These are phyloP conservation scores for Bergia sp. DNA, from an alignment of 92 coral and sea anemone genomes.

Conservation along the genomic window DNA sequence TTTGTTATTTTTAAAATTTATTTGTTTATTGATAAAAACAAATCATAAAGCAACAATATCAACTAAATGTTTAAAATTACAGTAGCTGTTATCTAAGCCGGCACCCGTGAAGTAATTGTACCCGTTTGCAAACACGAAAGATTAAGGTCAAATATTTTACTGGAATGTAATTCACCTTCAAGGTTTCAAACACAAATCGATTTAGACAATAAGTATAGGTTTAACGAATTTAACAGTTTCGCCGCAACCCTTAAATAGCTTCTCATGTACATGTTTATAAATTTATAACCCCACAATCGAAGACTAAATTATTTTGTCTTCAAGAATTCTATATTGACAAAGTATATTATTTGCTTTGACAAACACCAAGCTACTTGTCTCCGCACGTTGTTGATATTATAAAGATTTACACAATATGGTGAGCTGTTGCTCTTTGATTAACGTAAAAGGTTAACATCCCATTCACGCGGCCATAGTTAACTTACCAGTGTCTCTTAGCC, in stretches of 20 bases:
- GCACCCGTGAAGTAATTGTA: neutral
- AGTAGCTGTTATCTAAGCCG: neutral
- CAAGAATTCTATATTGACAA: conserved; percentile 12
- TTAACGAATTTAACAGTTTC: neutral
- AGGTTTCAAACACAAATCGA: neutral
- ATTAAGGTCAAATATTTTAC: neutral
- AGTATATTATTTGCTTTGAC: neutral
- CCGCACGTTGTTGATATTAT: neutral
- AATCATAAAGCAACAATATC: neutral
- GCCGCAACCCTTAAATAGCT: neutral
- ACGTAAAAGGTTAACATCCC: neutral
- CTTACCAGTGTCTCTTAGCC: conserved; percentile 22
- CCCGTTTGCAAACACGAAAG: neutral
- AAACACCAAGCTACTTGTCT: neutral
- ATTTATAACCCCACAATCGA: neutral
- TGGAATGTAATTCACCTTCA: neutral
- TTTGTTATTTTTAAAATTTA: too few species aligned
- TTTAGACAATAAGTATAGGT: neutral
- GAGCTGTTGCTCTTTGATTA: neutral
- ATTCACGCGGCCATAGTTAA: conserved; percentile 6
- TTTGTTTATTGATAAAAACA: neutral
- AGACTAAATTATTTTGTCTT: conserved; percentile 6
- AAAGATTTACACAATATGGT: neutral
- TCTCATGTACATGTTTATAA: neutral
- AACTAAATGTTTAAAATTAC: neutral